Evolutionary conservation across 2,888 invertebrate genomes (phyloP), one percentile per base, ranked within the genome.

Genomic region (Apamea epomidion): DNA sequence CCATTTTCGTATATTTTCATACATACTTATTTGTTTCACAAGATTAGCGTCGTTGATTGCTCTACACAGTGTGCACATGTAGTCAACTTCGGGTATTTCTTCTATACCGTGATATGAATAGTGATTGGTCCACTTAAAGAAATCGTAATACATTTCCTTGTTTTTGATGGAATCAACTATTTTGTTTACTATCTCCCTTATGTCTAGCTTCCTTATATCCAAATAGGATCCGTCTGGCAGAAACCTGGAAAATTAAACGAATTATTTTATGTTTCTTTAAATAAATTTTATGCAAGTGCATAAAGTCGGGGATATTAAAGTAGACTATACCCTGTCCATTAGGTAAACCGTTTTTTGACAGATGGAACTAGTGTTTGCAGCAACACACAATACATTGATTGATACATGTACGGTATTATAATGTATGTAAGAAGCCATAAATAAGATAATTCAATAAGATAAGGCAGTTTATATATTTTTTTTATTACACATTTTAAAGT

Each of bases 81-180:
- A 82, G 58, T 91, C 90, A 0, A 81, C 85, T 4, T 89, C 89
- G 0, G 84, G 69, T 0, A 68, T 54, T 12, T 90, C 87, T 42
- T 85, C 75, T 16, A 58, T 88, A 84, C 73, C 85, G 14, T 82
- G 76, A n/a, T 93, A 5, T 3, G 90, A 88, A 69, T 93, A 93
- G 76, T 93, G 88, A 65, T 92, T 92, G 69, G 86, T 90, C 93
- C 93, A 93, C 69, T 85, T 91, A 75, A 93, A 93, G 64, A 82
- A 92, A 21, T 89, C 76, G 25, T 88, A 76, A 67, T 93, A 93
- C 32, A 71, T 79, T 0, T 86, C 76, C 8, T 83, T 87, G 48
- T 92, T 62, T 8, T 86, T 74, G 0, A 91, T 89, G 5, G 91
- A 71, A 16, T 88, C 76, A 14, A 87, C 74, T 87, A 93, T 93